Percentiles rank a stretch among this genome's conserved stretches.
phyloP scores from a whole-genome alignment of 2,888 invertebrate genomes.

The Drosophila maculinotata region DNA sequence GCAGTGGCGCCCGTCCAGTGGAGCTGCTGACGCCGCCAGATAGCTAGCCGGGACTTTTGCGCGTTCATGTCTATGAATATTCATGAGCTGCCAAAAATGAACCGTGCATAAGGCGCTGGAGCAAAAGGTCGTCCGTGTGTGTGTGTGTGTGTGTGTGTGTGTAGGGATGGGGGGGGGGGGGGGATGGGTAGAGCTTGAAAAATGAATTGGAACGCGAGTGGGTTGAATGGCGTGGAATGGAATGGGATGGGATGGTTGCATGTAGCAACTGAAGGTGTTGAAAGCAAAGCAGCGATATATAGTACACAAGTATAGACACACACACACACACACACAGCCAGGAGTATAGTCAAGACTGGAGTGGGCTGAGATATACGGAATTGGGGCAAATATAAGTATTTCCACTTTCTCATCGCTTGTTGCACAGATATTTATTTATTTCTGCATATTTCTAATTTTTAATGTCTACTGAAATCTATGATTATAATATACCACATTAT shows the following conservation, averaged over 20 bases:
- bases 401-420: too few relatives aligned
- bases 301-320: neutral
- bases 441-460: too few relatives aligned
- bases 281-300: conserved; percentile 23
- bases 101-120: conserved; percentile 49
- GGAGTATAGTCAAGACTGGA: neutral
- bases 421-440: too few relatives aligned
- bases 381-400: conserved; percentile 15
- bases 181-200: conserved; percentile 43
- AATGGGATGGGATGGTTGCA: neutral
- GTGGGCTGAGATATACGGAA: conserved; percentile 12
- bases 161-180: conserved; percentile 2
- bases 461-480: too few relatives aligned
- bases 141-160: neutral
- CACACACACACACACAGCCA: neutral
- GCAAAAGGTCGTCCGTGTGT: conserved; percentile 21
- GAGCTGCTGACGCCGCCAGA: conserved; percentile 44
- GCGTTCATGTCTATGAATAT: conserved; percentile 84
- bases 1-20: conserved; percentile 3
- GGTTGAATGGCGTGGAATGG: conserved; percentile 24
- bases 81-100: conserved; percentile 81
- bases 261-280: conserved; percentile 41
- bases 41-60: conserved; percentile 58
- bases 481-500: too few relatives aligned
- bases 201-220: conserved; percentile 72